Evolutionary conservation across 2,888 invertebrate genomes (phyloP), one percentile per base, ranked within the genome.

Genomic region (Stenchaetothrips biformis): DNA sequence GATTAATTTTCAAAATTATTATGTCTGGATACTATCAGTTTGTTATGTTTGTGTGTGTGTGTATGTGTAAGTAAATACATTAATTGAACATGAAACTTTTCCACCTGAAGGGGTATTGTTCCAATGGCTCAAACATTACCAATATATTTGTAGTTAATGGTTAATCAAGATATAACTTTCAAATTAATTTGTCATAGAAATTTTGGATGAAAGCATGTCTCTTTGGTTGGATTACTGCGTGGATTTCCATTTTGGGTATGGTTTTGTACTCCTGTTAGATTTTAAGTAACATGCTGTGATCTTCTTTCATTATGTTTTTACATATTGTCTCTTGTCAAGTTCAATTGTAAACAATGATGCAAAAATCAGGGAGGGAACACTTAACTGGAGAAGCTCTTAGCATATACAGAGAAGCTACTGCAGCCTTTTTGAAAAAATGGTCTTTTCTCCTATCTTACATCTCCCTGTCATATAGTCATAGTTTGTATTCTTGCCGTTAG

Each of bases 281-380:
- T 74, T 74, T 74, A 74, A 74, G 67, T 74, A 74, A 74, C 67
- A 8, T 74, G 67, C 67, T 74, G 67, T 74, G 67, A 74, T 74
- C 67, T 74, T 74, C 67, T 74, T 74, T 74, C 67, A 11, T 74
- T 18, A 74, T 74, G 67, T 25, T 74, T 25, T 74, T 74, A 74
- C 67, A 74, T 74, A 74, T 74, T 74, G 67, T 74, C 11, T 74
- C 67, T 74, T 74, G 67, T 11, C 67, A 21, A 74, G 67, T 74
- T 21, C 67, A 74, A 74, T 74, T 74, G 67, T 74, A 74, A 74
- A 74, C 67, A 74, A 25, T 74, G 11, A 7, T 21, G 37, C 37
- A 37, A 11, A 74, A 74, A 25, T 11, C 67, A 21, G 67, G 67
- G 67, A 11, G 11, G 21, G 13, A 53, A 53, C 53, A 53, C 53